phyloP scores from a whole-genome alignment of 2,888 invertebrate species.

The Lacanobia oleracea region DNA sequence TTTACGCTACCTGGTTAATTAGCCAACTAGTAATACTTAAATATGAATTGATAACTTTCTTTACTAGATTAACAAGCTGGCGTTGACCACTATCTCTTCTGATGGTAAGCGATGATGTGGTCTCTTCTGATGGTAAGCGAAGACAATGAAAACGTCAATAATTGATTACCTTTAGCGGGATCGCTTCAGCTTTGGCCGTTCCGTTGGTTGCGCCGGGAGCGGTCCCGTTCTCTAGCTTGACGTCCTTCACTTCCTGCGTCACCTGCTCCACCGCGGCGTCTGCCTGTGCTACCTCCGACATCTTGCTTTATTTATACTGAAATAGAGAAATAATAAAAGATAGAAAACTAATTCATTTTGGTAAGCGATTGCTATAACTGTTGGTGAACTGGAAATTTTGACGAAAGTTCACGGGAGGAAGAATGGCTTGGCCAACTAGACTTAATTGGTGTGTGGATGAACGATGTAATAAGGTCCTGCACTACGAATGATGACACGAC shows the following conservation, averaged over 20 bases:
- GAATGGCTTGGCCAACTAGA: constrained; percentile 11
- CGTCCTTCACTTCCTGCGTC: constrained; percentile 87
- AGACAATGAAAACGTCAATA: neutral
- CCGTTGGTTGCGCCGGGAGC: constrained; percentile 84
- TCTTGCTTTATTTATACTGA: constrained; percentile 67
- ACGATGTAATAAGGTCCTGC: neutral
- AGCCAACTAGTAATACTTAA: too few relatives aligned
- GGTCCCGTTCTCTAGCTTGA: constrained; percentile 90
- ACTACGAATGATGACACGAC: neutral
- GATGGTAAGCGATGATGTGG: neutral
- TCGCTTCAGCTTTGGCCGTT: constrained; percentile 83
- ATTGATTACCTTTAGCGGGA: constrained; percentile 72
- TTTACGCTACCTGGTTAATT: too few relatives aligned
- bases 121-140: neutral
- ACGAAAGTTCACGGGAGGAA: neutral
- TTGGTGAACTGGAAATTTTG: neutral
- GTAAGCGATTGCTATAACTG: neutral
- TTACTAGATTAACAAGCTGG: neutral
- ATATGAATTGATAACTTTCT: too few relatives aligned
- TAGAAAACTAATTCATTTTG: neutral
- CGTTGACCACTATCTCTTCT: neutral
- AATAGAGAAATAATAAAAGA: constrained; percentile 59
- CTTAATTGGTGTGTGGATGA: neutral
- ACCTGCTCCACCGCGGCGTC: constrained; percentile 83
- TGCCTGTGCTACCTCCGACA: constrained; percentile 80